A percentile compares a stretch with the other conserved stretches of the same genome.
phyloP scores from a whole-genome alignment of 2,797 vertebrate genomes.

The Alcedo atthis region DNA sequence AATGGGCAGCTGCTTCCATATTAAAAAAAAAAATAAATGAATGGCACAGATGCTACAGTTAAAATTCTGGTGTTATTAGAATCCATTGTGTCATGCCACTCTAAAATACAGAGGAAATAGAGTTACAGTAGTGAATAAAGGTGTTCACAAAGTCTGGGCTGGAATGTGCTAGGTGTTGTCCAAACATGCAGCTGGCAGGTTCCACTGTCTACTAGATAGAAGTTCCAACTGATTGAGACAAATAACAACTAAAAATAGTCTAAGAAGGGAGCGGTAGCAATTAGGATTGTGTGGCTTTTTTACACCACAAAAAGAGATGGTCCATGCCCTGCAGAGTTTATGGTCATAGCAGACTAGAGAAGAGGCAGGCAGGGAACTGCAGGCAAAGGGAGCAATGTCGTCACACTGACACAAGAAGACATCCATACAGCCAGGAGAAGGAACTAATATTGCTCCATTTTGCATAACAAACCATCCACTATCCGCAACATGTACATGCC shows the following conservation, averaged over 20 bases:
- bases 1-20: not conserved
- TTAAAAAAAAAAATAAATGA: not conserved
- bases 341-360: not conserved
- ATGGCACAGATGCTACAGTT: not conserved
- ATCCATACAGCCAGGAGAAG: not conserved
- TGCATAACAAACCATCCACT: not conserved
- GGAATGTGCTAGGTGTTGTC: not conserved
- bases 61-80: not conserved
- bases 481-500: not conserved
- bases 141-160: not conserved
- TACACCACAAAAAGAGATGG: not conserved
- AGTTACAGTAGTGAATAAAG: not conserved
- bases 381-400: not conserved
- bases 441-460: accelerated
- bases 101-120: not conserved
- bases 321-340: not conserved
- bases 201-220: not conserved
- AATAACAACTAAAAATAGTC: slow-evolving; percentile 33
- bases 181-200: slow-evolving; percentile 11
- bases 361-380: not conserved
- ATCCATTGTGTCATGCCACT: not conserved
- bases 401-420: not conserved
- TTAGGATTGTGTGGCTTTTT: not conserved
- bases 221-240: slow-evolving; percentile 12
- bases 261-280: not conserved